Evolutionary conservation across 2,797 vertebrate species (phyloP).

Genomic region (Serranus cabrilla): DNA sequence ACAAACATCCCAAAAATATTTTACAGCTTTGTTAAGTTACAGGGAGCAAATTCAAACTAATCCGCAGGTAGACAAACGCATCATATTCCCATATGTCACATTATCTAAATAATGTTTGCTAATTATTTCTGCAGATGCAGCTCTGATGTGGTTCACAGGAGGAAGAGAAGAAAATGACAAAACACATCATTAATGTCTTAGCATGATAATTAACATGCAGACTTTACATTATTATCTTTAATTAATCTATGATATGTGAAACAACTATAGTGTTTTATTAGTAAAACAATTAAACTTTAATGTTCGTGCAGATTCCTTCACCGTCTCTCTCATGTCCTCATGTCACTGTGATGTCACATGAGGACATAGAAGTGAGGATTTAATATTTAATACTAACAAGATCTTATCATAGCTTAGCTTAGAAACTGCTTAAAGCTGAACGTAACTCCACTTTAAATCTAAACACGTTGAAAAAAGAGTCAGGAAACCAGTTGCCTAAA

Average conservation of each 20-base stretch:
- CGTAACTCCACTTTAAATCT: no score
- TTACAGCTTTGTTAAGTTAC: slow-evolving; percentile 32
- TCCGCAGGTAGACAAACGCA: slow-evolving; percentile 13
- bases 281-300: background rate
- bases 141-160: slow-evolving; percentile 21
- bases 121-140: slow-evolving; percentile 18
- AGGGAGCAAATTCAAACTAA: slow-evolving; percentile 16
- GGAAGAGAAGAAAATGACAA: slow-evolving; percentile 21
- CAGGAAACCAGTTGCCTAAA: no score
- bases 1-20: slow-evolving; percentile 45
- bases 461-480: no score
- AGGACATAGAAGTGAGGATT: no score
- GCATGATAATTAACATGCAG: background rate
- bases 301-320: background rate
- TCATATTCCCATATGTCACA: background rate
- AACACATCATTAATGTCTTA: slow-evolving; percentile 6
- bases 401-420: no score
- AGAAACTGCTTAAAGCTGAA: no score
- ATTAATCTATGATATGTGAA: background rate
- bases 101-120: slow-evolving; percentile 14
- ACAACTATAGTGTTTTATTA: background rate
- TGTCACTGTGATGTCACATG: no score
- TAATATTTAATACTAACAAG: no score
- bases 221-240: background rate
- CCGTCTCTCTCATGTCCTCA: background rate